These are phyloP conservation scores for Pristionchus japonicus DNA, from an alignment of 2,888 invertebrate species.

Conservation along the genomic window DNA sequence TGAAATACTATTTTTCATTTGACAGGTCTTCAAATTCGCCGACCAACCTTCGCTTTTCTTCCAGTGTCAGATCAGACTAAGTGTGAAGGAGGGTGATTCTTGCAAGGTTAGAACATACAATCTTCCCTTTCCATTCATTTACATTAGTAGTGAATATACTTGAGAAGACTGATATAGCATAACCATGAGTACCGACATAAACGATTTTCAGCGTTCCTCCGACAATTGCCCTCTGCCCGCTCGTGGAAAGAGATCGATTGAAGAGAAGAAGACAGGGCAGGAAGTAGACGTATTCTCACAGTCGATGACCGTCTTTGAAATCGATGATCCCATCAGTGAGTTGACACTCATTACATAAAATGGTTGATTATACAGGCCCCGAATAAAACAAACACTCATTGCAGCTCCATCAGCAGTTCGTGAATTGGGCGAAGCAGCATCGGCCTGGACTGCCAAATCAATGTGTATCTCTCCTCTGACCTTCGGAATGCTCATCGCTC, in stretches of 20 bases:
- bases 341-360: no score
- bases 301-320: slow-evolving; percentile 68
- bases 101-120: slow-evolving; percentile 52
- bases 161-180: no score
- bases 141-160: neutral
- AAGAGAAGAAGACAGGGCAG: slow-evolving; percentile 49
- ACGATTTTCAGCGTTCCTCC: slow-evolving; percentile 58
- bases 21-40: slow-evolving; percentile 74
- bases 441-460: slow-evolving; percentile 39
- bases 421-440: slow-evolving; percentile 46
- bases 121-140: neutral
- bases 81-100: slow-evolving; percentile 63
- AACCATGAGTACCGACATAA: neutral
- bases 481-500: slow-evolving; percentile 57
- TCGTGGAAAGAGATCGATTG: slow-evolving; percentile 62
- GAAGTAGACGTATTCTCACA: slow-evolving; percentile 70
- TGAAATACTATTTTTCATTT: slow-evolving; percentile 7
- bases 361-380: no score
- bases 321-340: slow-evolving; percentile 65
- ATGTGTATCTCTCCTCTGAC: slow-evolving; percentile 63
- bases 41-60: slow-evolving; percentile 71
- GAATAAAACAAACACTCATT: no score
- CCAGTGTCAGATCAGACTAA: slow-evolving; percentile 70
- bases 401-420: slow-evolving; percentile 46
- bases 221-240: slow-evolving; percentile 65